Percentiles rank a stretch among this genome's conserved stretches.
Evolutionary conservation across 2,888 invertebrate species (phyloP).

Genomic region (Macrophya annulata): DNA sequence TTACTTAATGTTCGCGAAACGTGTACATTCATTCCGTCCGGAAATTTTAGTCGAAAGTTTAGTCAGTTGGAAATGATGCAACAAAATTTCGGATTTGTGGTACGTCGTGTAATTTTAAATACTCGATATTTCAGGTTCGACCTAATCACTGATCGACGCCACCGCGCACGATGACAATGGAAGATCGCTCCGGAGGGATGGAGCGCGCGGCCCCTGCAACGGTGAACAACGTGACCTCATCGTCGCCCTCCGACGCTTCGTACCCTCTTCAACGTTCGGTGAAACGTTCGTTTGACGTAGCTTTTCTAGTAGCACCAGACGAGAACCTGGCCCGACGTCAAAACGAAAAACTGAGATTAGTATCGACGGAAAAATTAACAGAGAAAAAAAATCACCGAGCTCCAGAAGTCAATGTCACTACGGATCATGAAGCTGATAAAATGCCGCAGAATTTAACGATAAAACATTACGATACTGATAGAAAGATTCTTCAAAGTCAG

Average conservation of each 20-base stretch:
- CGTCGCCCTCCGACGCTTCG: constrained; percentile 71
- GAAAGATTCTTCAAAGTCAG: constrained; percentile 76
- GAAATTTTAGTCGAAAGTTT: neutral
- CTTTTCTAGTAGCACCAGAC: constrained; percentile 94
- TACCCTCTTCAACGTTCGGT: constrained; percentile 74
- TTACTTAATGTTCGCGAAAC: neutral
- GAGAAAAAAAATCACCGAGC: constrained; percentile 66
- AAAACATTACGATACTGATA: constrained; percentile 73
- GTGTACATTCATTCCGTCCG: neutral
- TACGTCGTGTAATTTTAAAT: neutral
- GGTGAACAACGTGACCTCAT: constrained; percentile 65
- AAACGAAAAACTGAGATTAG: constrained; percentile 79
- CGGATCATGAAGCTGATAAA: constrained; percentile 66
- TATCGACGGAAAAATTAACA: constrained; percentile 65
- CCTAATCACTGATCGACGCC: constrained; percentile 9
- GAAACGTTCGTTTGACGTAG: constrained; percentile 94
- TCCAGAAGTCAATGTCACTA: constrained; percentile 56
- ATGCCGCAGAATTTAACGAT: constrained; percentile 75
- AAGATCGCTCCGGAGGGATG: constrained; percentile 78
- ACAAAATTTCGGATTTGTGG: neutral
- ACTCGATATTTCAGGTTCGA: constrained; percentile 26
- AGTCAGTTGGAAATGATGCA: neutral
- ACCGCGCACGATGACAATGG: constrained; percentile 78
- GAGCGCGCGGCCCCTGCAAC: constrained; percentile 76
- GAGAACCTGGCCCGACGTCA: constrained; percentile 88